Evolutionary conservation across 2,113 vertebrate species (phyloP).

Genomic region (Aplodontia rufa): DNA sequence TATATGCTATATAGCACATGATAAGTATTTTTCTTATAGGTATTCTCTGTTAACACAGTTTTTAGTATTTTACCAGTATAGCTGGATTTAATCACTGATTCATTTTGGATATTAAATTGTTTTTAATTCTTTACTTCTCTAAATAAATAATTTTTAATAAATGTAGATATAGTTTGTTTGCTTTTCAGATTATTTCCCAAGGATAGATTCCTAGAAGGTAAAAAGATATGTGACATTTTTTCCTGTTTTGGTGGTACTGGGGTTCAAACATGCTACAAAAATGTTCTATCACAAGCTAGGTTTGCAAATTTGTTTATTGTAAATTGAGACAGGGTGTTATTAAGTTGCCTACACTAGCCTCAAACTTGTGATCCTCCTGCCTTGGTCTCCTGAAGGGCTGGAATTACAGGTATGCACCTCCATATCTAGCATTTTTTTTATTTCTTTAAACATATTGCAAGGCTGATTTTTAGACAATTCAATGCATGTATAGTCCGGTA

Average conservation of each 20-base stretch:
- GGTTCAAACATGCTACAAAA: too few species aligned
- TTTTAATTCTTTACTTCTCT: constrained; percentile 17
- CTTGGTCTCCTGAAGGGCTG: background rate
- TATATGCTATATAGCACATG: background rate
- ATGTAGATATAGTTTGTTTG: background rate
- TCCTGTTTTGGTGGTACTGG: background rate
- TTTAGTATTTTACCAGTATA: background rate
- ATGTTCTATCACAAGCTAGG: background rate
- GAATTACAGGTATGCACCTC: background rate
- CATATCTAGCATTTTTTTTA: background rate
- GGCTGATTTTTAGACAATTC: background rate
- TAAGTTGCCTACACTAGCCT: background rate
- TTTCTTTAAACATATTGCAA: background rate
- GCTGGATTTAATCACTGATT: background rate
- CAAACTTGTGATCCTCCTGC: background rate
- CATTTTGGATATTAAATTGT: background rate
- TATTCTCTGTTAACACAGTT: background rate
- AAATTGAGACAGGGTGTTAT: background rate
- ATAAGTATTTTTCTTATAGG: background rate
- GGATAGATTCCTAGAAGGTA: background rate
- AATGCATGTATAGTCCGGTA: background rate
- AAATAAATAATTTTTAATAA: constrained; percentile 22
- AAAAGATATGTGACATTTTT: background rate
- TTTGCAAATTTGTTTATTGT: background rate
- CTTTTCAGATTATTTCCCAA: background rate